Evolutionary conservation across 2,888 invertebrate genomes (phyloP).

Genomic region (Caenorhabditis parvicauda): DNA sequence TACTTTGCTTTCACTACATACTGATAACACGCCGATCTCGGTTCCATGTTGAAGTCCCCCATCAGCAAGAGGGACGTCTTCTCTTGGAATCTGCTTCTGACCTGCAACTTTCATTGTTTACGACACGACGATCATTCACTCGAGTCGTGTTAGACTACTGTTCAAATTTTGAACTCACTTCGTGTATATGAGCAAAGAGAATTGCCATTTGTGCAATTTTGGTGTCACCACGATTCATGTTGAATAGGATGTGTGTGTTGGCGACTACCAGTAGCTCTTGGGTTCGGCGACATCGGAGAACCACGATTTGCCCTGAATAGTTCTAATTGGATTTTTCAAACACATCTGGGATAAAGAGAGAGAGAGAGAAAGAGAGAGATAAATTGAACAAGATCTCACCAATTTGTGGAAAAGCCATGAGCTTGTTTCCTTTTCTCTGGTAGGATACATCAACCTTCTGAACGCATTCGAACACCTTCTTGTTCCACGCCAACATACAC

Average conservation of each 20-base stretch:
- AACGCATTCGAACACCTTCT: too few species aligned
- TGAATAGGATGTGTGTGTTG: slow-evolving; percentile 90
- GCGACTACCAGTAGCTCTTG: slow-evolving; percentile 72
- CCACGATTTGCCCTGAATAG: slow-evolving; percentile 43
- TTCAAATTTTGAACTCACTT: slow-evolving; percentile 65
- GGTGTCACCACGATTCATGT: slow-evolving; percentile 83
- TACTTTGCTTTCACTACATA: slow-evolving; percentile 68
- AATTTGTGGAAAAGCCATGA: too few species aligned
- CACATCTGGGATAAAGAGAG: neutral
- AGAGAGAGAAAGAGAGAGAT: too few species aligned
- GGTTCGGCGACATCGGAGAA: slow-evolving; percentile 27
- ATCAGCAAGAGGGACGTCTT: slow-evolving; percentile 76
- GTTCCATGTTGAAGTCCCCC: slow-evolving; percentile 87
- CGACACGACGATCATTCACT: neutral
- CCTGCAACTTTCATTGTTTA: neutral
- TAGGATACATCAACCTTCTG: too few species aligned
- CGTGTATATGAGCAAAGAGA: slow-evolving; percentile 80
- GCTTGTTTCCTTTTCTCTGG: too few species aligned
- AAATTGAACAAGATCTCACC: slow-evolving; percentile 26
- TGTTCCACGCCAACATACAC: too few species aligned
- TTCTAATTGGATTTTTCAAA: too few species aligned
- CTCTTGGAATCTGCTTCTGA: neutral
- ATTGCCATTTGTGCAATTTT: slow-evolving; percentile 83
- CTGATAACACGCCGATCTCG: slow-evolving; percentile 74
- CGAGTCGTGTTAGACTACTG: neutral